phyloP scores from a whole-genome alignment of 2,888 invertebrate species.

The Stegophylla sp. region DNA sequence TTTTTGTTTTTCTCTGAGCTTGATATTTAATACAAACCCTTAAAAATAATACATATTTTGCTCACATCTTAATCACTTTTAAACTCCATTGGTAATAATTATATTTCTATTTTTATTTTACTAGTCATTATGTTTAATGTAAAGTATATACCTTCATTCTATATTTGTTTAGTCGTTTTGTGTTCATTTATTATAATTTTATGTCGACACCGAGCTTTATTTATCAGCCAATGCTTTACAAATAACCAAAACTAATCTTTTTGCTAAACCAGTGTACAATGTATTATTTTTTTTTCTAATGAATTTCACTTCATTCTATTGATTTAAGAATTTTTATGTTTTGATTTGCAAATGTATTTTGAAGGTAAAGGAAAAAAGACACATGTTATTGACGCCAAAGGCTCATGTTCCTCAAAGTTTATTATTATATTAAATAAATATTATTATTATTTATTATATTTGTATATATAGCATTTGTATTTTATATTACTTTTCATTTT shows the following conservation, averaged over 20 bases:
- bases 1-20: too few species aligned
- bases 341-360: background rate
- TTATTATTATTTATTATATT: constrained; percentile 45
- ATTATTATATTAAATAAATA: constrained; percentile 40
- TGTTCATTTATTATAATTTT: constrained; percentile 26
- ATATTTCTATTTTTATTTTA: constrained; percentile 16
- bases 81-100: background rate
- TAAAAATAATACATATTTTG: too few species aligned
- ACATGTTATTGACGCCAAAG: constrained; percentile 55
- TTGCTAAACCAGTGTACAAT: background rate
- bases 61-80: background rate
- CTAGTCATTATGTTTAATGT: constrained; percentile 55
- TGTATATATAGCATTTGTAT: constrained; percentile 36
- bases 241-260: background rate
- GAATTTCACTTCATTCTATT: background rate
- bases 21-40: too few species aligned
- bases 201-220: background rate
- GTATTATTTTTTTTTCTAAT: too few species aligned
- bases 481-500: constrained; percentile 27
- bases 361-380: constrained; percentile 30
- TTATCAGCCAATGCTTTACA: background rate
- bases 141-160: constrained; percentile 12
- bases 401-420: constrained; percentile 57
- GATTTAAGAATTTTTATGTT: background rate
- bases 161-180: background rate